Evolutionary conservation across 2,888 invertebrate genomes (phyloP).

Genomic region (Andrena marginata): DNA sequence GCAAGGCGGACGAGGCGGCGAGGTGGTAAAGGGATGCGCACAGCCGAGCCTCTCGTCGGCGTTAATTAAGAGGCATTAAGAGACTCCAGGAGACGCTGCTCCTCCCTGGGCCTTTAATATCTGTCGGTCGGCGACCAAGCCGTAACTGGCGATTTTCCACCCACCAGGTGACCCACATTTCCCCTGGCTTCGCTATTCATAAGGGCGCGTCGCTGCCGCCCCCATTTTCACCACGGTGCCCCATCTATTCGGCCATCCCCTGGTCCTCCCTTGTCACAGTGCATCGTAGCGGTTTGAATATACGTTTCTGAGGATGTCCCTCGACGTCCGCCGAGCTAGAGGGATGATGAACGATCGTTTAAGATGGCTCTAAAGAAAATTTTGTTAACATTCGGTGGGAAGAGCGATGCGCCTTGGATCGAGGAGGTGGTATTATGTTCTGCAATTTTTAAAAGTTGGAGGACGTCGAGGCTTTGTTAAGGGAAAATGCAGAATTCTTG

Average conservation of each 20-base stretch:
- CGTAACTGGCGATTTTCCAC: conserved; percentile 65
- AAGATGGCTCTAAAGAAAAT: too few species aligned
- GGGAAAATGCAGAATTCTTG: too few species aligned
- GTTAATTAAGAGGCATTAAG: conserved; percentile 77
- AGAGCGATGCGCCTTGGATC: too few species aligned
- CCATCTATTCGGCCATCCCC: not conserved
- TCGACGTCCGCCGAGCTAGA: too few species aligned
- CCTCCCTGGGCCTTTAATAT: conserved; percentile 71
- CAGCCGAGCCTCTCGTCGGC: conserved; percentile 63
- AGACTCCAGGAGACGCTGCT: conserved; percentile 68
- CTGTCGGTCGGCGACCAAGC: conserved; percentile 63
- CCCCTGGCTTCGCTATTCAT: conserved; percentile 63
- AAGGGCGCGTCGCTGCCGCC: conserved; percentile 28
- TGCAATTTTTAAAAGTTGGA: too few species aligned
- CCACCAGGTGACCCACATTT: conserved; percentile 69
- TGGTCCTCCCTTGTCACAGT: not conserved
- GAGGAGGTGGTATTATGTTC: too few species aligned
- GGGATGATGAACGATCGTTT: too few species aligned
- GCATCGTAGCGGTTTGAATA: too few species aligned
- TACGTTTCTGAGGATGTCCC: too few species aligned
- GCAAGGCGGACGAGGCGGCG: conserved; percentile 54
- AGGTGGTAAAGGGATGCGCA: conserved; percentile 66
- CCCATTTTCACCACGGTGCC: not conserved
- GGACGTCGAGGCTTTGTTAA: too few species aligned
- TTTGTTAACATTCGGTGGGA: too few species aligned